Evolutionary conservation across 2,888 invertebrate species (phyloP).

Genomic region (Meiosimyza decipiens): DNA sequence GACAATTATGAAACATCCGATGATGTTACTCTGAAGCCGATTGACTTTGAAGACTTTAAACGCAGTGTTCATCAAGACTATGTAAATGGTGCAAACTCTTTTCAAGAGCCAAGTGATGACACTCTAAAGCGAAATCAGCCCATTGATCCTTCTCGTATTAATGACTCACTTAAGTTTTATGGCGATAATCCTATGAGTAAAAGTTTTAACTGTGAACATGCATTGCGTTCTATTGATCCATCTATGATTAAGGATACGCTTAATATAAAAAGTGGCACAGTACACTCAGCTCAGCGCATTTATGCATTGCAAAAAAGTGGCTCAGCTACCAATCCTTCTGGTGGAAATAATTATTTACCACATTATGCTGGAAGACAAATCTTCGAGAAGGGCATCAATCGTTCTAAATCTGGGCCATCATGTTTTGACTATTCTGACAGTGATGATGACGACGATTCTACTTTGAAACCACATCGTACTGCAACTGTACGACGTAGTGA

Average conservation of each 20-base stretch:
- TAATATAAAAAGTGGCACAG: slow-evolving; percentile 52
- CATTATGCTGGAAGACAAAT: slow-evolving; percentile 54
- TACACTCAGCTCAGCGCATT: slow-evolving; percentile 55
- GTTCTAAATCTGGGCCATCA: slow-evolving; percentile 67
- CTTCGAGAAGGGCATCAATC: slow-evolving; percentile 64
- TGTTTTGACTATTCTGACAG: slow-evolving; percentile 64
- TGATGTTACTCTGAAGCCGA: slow-evolving; percentile 65
- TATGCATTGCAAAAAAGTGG: slow-evolving; percentile 65
- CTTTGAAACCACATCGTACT: slow-evolving; percentile 59
- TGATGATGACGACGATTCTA: slow-evolving; percentile 60
- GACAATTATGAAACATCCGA: slow-evolving; percentile 59
- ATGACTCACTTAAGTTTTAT: slow-evolving; percentile 67
- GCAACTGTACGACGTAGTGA: slow-evolving; percentile 63
- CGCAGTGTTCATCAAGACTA: slow-evolving; percentile 66
- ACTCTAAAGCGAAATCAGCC: slow-evolving; percentile 67
- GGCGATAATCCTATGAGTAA: slow-evolving; percentile 67
- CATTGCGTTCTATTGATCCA: slow-evolving; percentile 64
- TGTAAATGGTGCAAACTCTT: slow-evolving; percentile 65
- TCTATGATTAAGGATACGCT: slow-evolving; percentile 62
- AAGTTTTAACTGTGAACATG: slow-evolving; percentile 66
- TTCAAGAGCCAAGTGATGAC: slow-evolving; percentile 62
- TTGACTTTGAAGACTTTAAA: slow-evolving; percentile 67
- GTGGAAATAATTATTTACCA: slow-evolving; percentile 41
- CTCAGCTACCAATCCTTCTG: slow-evolving; percentile 54
- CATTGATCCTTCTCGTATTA: slow-evolving; percentile 68